phyloP scores from a whole-genome alignment of 2,113 vertebrate species.

The Numida meleagris region DNA sequence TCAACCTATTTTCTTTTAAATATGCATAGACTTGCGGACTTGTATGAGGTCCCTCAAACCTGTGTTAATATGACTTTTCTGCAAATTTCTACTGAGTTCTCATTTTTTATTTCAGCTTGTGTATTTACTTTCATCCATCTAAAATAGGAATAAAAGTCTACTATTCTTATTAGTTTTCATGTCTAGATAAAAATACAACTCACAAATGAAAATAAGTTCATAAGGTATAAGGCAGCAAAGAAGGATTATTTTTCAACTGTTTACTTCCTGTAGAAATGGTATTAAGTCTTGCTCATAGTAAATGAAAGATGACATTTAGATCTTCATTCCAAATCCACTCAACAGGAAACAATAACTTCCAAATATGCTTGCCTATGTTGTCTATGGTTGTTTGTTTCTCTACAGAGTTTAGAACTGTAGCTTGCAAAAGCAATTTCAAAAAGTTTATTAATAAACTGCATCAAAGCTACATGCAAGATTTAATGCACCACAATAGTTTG shows the following conservation, averaged over 20 bases:
- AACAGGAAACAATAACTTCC: background rate
- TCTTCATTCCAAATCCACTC: conserved; percentile 9
- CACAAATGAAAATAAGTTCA: background rate
- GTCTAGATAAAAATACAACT: no score
- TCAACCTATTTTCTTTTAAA: background rate
- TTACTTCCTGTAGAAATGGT: background rate
- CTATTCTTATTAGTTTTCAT: background rate
- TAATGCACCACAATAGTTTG: background rate
- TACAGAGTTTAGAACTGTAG: background rate
- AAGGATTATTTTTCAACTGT: background rate
- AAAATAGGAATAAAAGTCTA: background rate
- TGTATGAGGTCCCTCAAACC: background rate
- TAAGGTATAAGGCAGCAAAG: background rate
- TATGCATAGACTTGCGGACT: background rate
- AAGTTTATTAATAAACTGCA: background rate
- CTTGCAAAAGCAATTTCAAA: background rate
- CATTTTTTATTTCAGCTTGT: background rate
- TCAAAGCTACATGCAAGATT: background rate
- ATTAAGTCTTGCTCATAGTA: background rate
- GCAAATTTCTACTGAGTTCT: background rate
- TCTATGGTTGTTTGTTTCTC: background rate
- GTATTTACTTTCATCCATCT: background rate
- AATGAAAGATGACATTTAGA: background rate
- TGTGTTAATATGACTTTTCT: background rate
- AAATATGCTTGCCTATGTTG: background rate